A percentile compares a stretch with the other conserved stretches of the same genome.
phyloP scores from a whole-genome alignment of 2,888 invertebrate species.

The Drosophila kuntzei region DNA sequence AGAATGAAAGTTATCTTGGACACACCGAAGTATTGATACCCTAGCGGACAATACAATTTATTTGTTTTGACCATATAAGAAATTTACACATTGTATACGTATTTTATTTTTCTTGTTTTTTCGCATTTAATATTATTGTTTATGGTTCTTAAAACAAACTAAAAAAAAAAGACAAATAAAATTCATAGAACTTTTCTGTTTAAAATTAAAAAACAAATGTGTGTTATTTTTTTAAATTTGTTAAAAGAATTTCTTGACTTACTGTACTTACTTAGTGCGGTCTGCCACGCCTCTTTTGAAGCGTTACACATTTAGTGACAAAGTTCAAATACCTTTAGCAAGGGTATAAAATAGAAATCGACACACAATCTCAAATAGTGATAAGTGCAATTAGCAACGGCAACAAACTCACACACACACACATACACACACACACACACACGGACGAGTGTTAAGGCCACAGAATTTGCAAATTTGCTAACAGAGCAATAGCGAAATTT shows the following conservation, averaged over 20 bases:
- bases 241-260: background rate
- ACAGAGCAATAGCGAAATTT: slow-evolving; percentile 20
- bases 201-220: no score
- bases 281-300: background rate
- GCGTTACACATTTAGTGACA: background rate
- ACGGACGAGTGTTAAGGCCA: background rate
- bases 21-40: background rate
- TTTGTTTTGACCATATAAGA: no score
- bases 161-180: no score
- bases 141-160: no score
- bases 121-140: no score
- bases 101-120: no score
- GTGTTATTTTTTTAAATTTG: background rate
- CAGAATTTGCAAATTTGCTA: slow-evolving; percentile 37
- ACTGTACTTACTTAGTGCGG: no score
- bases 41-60: background rate
- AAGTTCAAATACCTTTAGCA: background rate
- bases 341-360: slow-evolving; percentile 20
- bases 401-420: slow-evolving; percentile 24
- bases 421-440: background rate
- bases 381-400: slow-evolving; percentile 64
- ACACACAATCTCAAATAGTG: slow-evolving; percentile 36
- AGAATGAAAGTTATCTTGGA: background rate
- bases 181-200: no score
- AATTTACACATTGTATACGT: no score